Percentiles rank a stretch among this genome's conserved stretches.
These are phyloP conservation scores for Blastobasis adustella DNA, from an alignment of 2,888 invertebrate genomes.

Conservation along the genomic window DNA sequence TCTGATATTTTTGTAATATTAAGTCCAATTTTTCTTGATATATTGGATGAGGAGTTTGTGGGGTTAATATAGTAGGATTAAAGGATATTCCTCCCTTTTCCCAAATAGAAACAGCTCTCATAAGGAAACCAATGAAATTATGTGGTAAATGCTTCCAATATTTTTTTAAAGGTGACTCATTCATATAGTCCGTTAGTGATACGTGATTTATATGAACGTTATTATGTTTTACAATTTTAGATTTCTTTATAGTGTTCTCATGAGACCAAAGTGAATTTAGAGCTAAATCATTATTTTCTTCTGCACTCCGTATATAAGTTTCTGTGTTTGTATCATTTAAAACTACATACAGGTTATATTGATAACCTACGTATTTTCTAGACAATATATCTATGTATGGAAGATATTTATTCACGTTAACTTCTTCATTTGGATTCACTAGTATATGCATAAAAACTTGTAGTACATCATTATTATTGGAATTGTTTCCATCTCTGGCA, in stretches of 20 bases:
- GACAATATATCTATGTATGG: constrained; percentile 43
- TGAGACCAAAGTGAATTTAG: constrained; percentile 41
- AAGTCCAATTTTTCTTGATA: constrained; percentile 44
- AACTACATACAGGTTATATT: constrained; percentile 45
- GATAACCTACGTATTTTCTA: constrained; percentile 37
- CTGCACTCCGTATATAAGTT: constrained; percentile 25
- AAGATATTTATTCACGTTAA: constrained; percentile 37
- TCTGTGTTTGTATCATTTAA: constrained; percentile 39
- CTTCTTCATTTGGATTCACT: constrained; percentile 28
- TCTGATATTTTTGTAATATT: constrained; percentile 32
- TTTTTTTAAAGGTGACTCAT: constrained; percentile 46
- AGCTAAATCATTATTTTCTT: constrained; percentile 49
- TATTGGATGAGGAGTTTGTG: constrained; percentile 30
- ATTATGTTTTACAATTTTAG: constrained; percentile 14
- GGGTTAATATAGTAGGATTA: constrained; percentile 46
- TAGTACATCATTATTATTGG: constrained; percentile 11
- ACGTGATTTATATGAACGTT: constrained; percentile 38
- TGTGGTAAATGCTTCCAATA: constrained; percentile 43
- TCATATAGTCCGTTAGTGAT: constrained; percentile 39
- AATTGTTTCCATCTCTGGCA: neutral
- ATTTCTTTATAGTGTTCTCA: constrained; percentile 17
- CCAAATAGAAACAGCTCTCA: constrained; percentile 54
- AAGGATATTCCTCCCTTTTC: constrained; percentile 59
- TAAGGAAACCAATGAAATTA: constrained; percentile 44
- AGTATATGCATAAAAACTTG: constrained; percentile 49